Evolutionary conservation across 2,113 vertebrate genomes (phyloP).

Genomic region (Apistogramma diplotaenia): DNA sequence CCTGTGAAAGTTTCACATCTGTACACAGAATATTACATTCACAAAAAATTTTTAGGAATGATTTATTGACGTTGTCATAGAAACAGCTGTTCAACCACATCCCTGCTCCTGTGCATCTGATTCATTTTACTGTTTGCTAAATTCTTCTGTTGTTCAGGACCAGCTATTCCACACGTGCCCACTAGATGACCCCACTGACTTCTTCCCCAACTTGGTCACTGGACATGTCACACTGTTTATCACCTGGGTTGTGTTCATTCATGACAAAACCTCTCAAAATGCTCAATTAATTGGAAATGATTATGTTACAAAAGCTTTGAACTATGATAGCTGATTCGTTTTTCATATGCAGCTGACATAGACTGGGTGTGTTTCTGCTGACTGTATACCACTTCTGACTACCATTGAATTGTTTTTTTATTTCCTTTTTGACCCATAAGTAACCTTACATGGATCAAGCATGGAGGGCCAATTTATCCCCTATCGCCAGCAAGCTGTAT

Average conservation of each 20-base stretch:
- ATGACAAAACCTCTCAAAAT: background rate
- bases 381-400: background rate
- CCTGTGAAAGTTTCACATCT: background rate
- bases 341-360: background rate
- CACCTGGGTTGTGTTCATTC: background rate
- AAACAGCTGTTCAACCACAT: background rate
- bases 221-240: background rate
- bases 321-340: background rate
- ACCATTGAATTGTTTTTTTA: background rate
- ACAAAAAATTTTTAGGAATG: background rate
- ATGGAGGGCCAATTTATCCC: background rate
- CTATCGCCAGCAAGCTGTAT: background rate
- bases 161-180: conserved; percentile 10
- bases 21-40: background rate
- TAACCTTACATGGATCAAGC: background rate
- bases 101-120: background rate
- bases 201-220: background rate
- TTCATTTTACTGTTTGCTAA: background rate
- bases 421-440: too few relatives aligned
- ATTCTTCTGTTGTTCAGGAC: background rate
- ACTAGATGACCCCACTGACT: background rate
- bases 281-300: background rate
- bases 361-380: background rate
- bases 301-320: background rate
- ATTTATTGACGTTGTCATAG: conserved; percentile 6